Base-by-base conservation (phyloP, 2,797 vertebrate genomes). In the Microctenopoma lineatum region DNA sequence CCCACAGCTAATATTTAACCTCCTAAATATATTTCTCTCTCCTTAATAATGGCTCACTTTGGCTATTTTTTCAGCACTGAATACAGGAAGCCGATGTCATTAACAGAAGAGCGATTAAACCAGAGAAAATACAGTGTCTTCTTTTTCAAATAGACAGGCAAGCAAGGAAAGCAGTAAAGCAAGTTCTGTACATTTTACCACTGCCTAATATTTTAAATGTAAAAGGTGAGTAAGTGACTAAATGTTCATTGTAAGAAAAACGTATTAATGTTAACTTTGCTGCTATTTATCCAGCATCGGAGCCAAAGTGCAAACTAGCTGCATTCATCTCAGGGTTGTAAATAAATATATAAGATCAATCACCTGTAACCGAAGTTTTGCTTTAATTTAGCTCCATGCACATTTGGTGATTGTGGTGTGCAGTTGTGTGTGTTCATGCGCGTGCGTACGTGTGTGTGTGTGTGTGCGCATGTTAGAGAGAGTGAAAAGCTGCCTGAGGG, bases 401-500 rank as follows among this genome's bases (percentile, higher is more conserved):
- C 58, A 50, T 26, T 5, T 21, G 61, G 41, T 34, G 46, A 41
- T 80, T 75, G 44, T 75, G 71, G 32, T 36, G 41, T 5, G 45
- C 27, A 29, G 3, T 29, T 12, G 52, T 27, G 25, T 52, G 56
- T 38, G 58, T 61, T 62, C 16, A 66, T 21, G 21, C 21, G 21
- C 39, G 59, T 34, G 63, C 47, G 34, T 12, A 66, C 42, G 14
- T n/a, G 15, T 32, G 74, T 48, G 61, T 58, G 66, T 34, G 69
- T 58, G 61, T 60, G 70, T 67, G 83, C 73, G 64, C 52, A 61
- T 70, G 75, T 55, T 27, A 52, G 75, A 66, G 66, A 52, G 86
- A 62, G 78, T 12, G 76, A 81, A 66, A 51, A 63, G 75, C 70
- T 66, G 86, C 89, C 82, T 79, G 81, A 80, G 75, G 89, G 86